These are phyloP conservation scores for Hypotaenidia okinawae DNA, from an alignment of 2,797 vertebrate species.

Conservation along the genomic window DNA sequence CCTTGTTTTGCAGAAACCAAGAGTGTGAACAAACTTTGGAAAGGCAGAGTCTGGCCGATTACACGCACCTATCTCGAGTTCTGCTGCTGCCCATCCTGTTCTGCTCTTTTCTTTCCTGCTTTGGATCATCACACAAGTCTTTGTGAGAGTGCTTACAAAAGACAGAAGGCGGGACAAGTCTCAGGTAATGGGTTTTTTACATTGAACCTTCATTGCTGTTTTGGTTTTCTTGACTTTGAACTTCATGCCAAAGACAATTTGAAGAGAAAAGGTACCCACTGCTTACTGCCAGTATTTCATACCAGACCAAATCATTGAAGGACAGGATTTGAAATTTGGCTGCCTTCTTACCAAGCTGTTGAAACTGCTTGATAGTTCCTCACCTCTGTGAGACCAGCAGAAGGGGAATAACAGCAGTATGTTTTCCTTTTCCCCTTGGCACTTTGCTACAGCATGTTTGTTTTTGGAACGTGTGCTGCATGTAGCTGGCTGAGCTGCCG, in stretches of 20 bases:
- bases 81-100: background rate
- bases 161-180: background rate
- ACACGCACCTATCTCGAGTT: background rate
- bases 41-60: background rate
- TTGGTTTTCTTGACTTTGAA: background rate
- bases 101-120: background rate
- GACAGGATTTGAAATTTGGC: background rate
- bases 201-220: background rate
- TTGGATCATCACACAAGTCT: background rate
- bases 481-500: background rate
- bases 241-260: background rate
- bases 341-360: background rate
- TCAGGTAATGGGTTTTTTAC: background rate
- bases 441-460: background rate
- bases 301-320: background rate
- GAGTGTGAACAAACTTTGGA: background rate
- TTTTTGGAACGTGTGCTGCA: background rate
- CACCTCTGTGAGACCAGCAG: background rate
- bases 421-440: background rate
- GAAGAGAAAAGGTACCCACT: background rate
- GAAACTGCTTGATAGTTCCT: background rate
- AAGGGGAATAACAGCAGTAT: background rate
- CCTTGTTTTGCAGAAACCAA: background rate
- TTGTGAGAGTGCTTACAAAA: background rate
- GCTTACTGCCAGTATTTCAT: background rate